These are phyloP conservation scores for Odontocerum albicorne DNA, from an alignment of 2,888 invertebrate species.

Conservation along the genomic window DNA sequence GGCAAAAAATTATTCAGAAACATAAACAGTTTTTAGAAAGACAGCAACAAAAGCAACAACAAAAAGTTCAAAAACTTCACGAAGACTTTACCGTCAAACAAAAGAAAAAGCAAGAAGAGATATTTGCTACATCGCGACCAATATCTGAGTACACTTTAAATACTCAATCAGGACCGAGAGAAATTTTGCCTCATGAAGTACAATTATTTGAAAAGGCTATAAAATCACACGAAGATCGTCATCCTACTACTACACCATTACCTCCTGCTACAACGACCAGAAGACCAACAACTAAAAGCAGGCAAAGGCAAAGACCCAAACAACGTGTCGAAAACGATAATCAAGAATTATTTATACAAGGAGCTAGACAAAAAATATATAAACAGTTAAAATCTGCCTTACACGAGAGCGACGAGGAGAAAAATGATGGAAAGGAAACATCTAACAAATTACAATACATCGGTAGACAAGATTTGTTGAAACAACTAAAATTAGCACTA, in stretches of 20 bases:
- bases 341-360: constrained; percentile 47
- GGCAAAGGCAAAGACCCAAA: constrained; percentile 45
- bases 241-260: constrained; percentile 71
- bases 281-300: constrained; percentile 47
- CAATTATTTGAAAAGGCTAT: constrained; percentile 66
- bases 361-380: constrained; percentile 60
- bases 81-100: constrained; percentile 71
- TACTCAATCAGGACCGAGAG: constrained; percentile 51
- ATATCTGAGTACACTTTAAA: constrained; percentile 50
- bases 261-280: constrained; percentile 53
- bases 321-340: constrained; percentile 45
- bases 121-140: constrained; percentile 54
- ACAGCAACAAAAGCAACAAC: constrained; percentile 76
- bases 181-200: constrained; percentile 64
- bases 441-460: constrained; percentile 60
- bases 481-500: constrained; percentile 73
- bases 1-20: constrained; percentile 71
- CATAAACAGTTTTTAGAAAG: constrained; percentile 78
- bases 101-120: constrained; percentile 62
- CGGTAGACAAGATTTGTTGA: constrained; percentile 71
- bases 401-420: constrained; percentile 47
- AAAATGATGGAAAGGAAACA: constrained; percentile 53
- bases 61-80: constrained; percentile 73
- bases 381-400: constrained; percentile 58
- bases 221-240: constrained; percentile 66